Percentiles rank a stretch among this genome's conserved stretches.
These are phyloP conservation scores for Empidonax alnorum DNA, from an alignment of 2,113 vertebrate species.

Conservation along the genomic window DNA sequence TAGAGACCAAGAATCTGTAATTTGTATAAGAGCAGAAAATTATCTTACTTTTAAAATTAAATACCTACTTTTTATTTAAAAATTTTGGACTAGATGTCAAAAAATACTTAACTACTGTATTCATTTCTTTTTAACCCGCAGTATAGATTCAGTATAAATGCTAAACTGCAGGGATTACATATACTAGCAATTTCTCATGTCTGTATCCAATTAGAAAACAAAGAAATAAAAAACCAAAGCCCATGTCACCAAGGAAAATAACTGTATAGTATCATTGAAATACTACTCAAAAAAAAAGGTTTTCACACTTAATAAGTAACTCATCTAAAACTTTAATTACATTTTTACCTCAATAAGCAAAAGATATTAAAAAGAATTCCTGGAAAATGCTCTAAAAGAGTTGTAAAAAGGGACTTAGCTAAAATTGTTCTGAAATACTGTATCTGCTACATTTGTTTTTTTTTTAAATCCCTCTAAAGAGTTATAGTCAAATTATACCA, in stretches of 20 bases:
- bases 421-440: neutral
- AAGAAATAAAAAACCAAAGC: neutral
- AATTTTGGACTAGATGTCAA: neutral
- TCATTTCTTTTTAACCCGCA: neutral
- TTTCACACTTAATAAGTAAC: neutral
- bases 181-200: neutral
- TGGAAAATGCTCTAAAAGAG: neutral
- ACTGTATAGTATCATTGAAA: neutral
- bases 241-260: neutral
- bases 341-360: neutral
- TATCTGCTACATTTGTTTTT: neutral
- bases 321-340: neutral
- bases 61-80: neutral
- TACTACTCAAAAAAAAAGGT: neutral
- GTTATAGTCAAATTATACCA: neutral
- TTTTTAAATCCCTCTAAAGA: neutral
- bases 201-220: neutral
- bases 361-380: neutral
- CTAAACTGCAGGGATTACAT: neutral
- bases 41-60: neutral
- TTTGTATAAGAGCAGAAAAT: neutral
- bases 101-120: neutral
- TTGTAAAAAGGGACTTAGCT: neutral
- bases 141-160: neutral
- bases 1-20: neutral